These are phyloP conservation scores for Leptopterna dolabrata DNA, from an alignment of 2,888 invertebrate species.

Conservation along the genomic window DNA sequence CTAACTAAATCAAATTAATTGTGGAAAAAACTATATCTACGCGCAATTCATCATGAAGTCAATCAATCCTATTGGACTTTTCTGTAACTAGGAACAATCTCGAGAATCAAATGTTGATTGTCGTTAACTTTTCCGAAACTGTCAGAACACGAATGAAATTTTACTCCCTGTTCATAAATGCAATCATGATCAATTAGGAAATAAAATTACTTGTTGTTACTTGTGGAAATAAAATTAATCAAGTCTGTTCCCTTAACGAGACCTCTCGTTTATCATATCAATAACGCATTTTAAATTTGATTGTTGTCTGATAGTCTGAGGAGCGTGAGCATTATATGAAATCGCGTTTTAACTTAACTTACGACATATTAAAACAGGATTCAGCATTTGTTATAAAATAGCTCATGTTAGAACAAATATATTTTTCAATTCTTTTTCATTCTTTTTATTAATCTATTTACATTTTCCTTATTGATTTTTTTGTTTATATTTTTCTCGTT, in stretches of 20 bases:
- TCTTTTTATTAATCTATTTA: conserved; percentile 9
- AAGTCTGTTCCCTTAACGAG: not conserved
- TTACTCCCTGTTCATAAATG: too few relatives aligned
- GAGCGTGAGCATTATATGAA: conserved; percentile 46
- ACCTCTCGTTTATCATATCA: not conserved
- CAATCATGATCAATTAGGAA: too few relatives aligned
- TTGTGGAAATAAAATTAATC: too few relatives aligned
- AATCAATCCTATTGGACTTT: too few relatives aligned
- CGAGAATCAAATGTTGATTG: too few relatives aligned
- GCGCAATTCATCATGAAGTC: too few relatives aligned
- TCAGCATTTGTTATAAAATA: conserved; percentile 41
- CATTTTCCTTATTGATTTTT: conserved; percentile 40
- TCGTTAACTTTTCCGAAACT: too few relatives aligned
- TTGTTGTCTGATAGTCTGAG: conserved; percentile 59
- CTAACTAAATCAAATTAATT: too few relatives aligned
- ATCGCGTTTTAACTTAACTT: conserved; percentile 33
- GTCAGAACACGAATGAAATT: too few relatives aligned
- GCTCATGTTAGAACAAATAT: conserved; percentile 31
- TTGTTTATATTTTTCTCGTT: conserved; percentile 18
- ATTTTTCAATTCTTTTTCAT: conserved; percentile 9
- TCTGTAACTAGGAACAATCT: too few relatives aligned
- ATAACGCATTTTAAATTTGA: conserved; percentile 47
- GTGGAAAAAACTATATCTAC: too few relatives aligned
- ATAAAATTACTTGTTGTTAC: too few relatives aligned
- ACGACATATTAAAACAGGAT: conserved; percentile 24